phyloP scores from a whole-genome alignment of 2,888 invertebrate genomes.

The Tetheella fluctuosa region DNA sequence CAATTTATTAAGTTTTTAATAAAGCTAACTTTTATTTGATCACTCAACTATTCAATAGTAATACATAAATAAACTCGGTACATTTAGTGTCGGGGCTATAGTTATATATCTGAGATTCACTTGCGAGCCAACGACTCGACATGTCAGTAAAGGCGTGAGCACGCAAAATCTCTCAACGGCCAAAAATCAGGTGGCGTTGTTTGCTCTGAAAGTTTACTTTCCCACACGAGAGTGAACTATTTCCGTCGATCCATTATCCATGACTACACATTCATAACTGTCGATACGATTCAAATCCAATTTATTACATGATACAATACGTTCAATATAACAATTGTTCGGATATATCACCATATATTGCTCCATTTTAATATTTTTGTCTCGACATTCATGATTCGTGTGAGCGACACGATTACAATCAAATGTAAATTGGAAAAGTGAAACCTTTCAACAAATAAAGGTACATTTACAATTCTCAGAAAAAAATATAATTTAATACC shows the following conservation, averaged over 20 bases:
- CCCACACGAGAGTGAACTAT: background rate
- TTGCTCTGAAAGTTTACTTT: background rate
- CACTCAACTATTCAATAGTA: too few relatives aligned
- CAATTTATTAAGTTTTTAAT: too few relatives aligned
- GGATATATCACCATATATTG: background rate
- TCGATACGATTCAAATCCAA: background rate
- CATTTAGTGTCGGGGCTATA: too few relatives aligned
- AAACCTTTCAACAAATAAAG: background rate
- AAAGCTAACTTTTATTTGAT: too few relatives aligned
- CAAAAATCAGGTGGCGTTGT: background rate
- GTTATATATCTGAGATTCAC: background rate
- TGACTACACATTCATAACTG: background rate
- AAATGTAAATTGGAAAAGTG: conserved; percentile 7
- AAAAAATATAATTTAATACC: too few relatives aligned
- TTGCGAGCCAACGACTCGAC: background rate
- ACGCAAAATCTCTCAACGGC: too few relatives aligned
- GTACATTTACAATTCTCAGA: background rate
- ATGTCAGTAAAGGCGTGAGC: background rate
- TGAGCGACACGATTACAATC: background rate
- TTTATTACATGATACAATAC: background rate
- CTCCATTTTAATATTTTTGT: background rate
- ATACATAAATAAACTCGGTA: too few relatives aligned
- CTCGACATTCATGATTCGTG: background rate
- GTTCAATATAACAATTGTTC: background rate
- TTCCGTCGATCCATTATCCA: background rate